These are phyloP conservation scores for Trachymyrmex septentrionalis DNA, from an alignment of 1,140 invertebrate species.

Conservation along the genomic window DNA sequence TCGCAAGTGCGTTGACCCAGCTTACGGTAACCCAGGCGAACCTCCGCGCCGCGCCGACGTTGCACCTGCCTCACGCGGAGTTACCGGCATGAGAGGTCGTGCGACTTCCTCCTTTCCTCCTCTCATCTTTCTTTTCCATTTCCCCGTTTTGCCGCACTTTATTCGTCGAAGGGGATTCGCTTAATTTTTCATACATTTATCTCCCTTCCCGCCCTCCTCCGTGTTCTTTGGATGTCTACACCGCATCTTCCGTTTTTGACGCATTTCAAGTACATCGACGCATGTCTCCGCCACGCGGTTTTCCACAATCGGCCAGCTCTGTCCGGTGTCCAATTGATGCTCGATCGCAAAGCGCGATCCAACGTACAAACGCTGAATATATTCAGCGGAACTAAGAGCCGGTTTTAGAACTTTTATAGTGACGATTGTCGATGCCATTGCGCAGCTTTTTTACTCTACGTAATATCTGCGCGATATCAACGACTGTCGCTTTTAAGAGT, in stretches of 20 bases:
- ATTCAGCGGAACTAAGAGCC: not conserved
- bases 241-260: not conserved
- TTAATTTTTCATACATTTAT: too few species aligned
- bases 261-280: too few species aligned
- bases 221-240: not conserved
- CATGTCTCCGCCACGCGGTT: not conserved
- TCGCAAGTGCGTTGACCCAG: conserved; percentile 81
- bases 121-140: conserved; percentile 36
- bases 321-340: not conserved
- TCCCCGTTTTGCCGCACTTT: conserved; percentile 5
- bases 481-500: too few species aligned
- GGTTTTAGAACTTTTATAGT: too few species aligned
- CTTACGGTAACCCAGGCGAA: conserved; percentile 81
- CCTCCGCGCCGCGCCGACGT: not conserved
- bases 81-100: conserved; percentile 78
- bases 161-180: not conserved
- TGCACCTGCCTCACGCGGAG: conserved; percentile 80
- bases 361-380: not conserved
- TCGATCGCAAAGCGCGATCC: not conserved
- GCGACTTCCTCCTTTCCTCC: conserved; percentile 67
- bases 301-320: not conserved
- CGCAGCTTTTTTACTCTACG: too few species aligned
- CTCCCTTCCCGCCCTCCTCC: not conserved
- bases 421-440: too few species aligned
- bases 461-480: too few species aligned